Percentiles rank a stretch among this genome's conserved stretches.
phyloP scores from a whole-genome alignment of 2,113 vertebrate genomes.

The Brienomyrus longianalis region DNA sequence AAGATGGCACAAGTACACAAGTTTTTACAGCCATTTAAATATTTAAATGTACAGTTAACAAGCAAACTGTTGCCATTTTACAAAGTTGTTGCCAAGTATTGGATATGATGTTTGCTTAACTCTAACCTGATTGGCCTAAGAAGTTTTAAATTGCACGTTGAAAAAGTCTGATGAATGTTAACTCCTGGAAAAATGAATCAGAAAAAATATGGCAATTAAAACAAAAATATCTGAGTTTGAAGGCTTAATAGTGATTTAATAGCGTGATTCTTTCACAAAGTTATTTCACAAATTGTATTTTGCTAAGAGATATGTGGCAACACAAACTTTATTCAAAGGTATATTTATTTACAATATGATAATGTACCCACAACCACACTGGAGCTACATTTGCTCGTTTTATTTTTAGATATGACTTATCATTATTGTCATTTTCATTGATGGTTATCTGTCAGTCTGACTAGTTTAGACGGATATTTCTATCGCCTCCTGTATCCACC shows the following conservation, averaged over 20 bases:
- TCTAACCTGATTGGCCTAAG: background rate
- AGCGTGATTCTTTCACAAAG: background rate
- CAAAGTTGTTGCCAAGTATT: background rate
- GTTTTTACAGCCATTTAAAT: background rate
- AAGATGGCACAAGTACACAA: background rate
- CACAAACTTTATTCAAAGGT: background rate
- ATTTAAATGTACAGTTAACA: background rate
- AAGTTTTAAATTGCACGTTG: background rate
- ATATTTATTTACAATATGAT: background rate
- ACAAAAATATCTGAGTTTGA: background rate
- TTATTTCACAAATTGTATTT: background rate
- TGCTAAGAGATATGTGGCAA: background rate
- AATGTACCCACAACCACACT: background rate
- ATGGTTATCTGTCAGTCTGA: background rate
- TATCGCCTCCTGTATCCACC: background rate
- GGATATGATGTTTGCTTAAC: background rate
- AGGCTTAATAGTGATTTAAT: background rate
- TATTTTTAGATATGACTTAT: background rate
- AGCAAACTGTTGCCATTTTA: background rate
- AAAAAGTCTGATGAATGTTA: background rate
- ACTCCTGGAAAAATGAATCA: background rate
- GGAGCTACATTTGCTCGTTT: background rate
- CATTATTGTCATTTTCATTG: background rate
- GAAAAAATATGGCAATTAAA: background rate
- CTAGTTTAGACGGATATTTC: background rate